phyloP scores from a whole-genome alignment of 2,888 invertebrate species.

The Liodrosophila aerea region DNA sequence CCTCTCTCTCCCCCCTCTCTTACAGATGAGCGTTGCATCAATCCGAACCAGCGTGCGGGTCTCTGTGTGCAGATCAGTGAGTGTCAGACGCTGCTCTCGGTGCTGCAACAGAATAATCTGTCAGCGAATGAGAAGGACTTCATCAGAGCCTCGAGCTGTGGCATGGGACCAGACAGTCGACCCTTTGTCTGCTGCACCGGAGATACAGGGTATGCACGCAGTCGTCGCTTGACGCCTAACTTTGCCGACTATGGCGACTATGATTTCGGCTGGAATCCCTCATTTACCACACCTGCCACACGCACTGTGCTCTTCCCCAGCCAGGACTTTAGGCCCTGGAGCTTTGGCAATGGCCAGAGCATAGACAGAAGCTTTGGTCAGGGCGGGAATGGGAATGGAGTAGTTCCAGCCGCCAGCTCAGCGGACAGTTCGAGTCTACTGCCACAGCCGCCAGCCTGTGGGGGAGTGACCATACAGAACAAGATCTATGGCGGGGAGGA shows the following conservation, averaged over 20 bases:
- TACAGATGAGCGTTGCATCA: constrained; percentile 83
- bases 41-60: constrained; percentile 79
- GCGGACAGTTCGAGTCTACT: constrained; percentile 46
- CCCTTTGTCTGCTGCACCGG: constrained; percentile 80
- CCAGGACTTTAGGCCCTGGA: constrained; percentile 30
- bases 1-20: background rate
- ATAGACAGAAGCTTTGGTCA: constrained; percentile 5
- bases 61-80: constrained; percentile 77
- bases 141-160: constrained; percentile 74
- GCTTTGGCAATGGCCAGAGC: constrained; percentile 37
- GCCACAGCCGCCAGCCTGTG: constrained; percentile 78
- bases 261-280: constrained; percentile 43
- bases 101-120: constrained; percentile 60
- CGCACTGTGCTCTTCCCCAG: constrained; percentile 35
- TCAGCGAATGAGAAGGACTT: constrained; percentile 67
- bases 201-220: constrained; percentile 73
- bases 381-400: background rate
- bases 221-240: constrained; percentile 21
- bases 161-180: constrained; percentile 56
- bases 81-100: constrained; percentile 73
- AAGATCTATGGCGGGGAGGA: constrained; percentile 86
- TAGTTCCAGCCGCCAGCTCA: background rate
- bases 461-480: constrained; percentile 82
- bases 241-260: constrained; percentile 43
- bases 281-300: constrained; percentile 12